Percentiles rank a stretch among this genome's conserved stretches.
Conservation (phyloP, 2,888 invertebrate genomes). For the Dermolepida albohirtum region DNA sequence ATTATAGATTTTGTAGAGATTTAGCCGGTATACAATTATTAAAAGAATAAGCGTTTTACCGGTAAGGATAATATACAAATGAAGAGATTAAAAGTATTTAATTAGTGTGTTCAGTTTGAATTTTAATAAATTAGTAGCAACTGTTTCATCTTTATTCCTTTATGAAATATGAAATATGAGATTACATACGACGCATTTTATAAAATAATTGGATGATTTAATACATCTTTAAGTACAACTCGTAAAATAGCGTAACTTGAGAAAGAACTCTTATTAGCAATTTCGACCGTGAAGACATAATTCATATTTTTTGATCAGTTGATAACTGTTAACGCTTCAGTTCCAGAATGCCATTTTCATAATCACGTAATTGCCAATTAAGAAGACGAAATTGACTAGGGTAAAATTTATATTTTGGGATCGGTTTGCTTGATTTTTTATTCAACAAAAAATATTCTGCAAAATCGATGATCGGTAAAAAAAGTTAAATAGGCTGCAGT, state of each 20-base stretch:
- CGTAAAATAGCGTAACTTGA: background rate
- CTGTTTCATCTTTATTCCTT: no score
- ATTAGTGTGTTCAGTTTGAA: no score
- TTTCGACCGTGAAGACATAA: conserved; percentile 26
- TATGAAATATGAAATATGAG: background rate
- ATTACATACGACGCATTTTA: background rate
- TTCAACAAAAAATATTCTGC: conserved; percentile 5
- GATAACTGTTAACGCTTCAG: conserved; percentile 24
- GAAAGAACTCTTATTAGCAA: conserved; percentile 4
- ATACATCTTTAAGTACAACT: background rate
- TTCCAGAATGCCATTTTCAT: conserved; percentile 21
- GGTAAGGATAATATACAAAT: no score
- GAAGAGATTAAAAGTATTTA: no score
- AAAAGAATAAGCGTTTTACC: no score
- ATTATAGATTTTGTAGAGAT: no score
- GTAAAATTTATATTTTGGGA: conserved; percentile 24
- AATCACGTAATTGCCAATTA: conserved; percentile 35
- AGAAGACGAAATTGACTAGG: conserved; percentile 33
- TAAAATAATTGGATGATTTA: conserved; percentile 2
- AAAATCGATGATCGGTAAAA: conserved; percentile 18
- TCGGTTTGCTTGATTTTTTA: conserved; percentile 4
- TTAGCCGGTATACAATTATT: no score
- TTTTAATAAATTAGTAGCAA: no score
- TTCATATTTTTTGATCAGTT: conserved; percentile 35
- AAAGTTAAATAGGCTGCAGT: conserved; percentile 8